These are phyloP conservation scores for Pteruthius melanotis DNA, from an alignment of 2,113 vertebrate species.

Conservation along the genomic window DNA sequence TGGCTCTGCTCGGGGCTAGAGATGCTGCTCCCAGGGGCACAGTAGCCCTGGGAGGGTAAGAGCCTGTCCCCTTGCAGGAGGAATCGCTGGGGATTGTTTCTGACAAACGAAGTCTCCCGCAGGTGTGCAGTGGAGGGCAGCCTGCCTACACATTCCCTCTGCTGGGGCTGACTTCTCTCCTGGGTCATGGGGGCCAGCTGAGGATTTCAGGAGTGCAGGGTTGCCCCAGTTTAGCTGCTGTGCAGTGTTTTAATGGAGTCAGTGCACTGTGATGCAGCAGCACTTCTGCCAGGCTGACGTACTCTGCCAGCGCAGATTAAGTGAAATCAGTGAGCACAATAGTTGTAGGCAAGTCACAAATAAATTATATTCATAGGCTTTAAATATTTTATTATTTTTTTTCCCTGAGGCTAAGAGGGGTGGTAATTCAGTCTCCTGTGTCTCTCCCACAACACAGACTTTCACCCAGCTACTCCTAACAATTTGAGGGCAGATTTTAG, in stretches of 20 bases:
- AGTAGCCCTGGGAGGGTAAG: fast-evolving
- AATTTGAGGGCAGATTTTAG: not conserved
- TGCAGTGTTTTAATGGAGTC: not conserved
- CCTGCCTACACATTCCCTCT: not conserved
- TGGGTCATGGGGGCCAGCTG: not conserved
- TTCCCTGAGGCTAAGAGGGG: not conserved
- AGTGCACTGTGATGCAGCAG: not conserved
- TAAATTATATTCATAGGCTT: conserved; percentile 39
- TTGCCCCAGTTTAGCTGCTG: conserved; percentile 34
- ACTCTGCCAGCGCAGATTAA: not conserved
- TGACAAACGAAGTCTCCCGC: not conserved
- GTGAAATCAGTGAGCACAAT: conserved; percentile 30
- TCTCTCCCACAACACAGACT: not conserved
- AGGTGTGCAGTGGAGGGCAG: not conserved
- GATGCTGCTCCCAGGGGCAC: not conserved
- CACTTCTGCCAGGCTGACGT: not conserved
- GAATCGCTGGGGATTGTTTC: fast-evolving
- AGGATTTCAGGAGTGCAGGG: not conserved
- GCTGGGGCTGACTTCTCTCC: not conserved
- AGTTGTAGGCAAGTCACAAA: conserved; percentile 39
- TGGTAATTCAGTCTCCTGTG: not conserved
- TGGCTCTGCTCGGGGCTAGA: not conserved
- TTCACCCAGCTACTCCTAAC: not conserved
- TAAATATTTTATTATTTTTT: conserved; percentile 37
- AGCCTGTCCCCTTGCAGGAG: fast-evolving